Conservation (phyloP, 2,797 vertebrate genomes). For the Girardinus metallicus region DNA sequence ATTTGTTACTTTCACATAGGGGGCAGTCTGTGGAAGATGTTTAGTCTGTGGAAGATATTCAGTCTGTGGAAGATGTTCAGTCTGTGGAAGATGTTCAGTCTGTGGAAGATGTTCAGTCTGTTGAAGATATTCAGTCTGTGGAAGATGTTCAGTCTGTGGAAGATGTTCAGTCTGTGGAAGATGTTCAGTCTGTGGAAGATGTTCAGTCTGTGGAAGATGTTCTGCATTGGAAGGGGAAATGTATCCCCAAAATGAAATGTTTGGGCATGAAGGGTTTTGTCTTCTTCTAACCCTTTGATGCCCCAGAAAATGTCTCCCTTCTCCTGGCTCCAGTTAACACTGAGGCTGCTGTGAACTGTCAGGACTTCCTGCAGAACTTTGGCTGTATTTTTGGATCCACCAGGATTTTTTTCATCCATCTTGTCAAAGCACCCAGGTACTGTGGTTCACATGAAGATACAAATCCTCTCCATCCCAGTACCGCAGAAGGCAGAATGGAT, state of each 20-base stretch:
- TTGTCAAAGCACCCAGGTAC: slow-evolving; percentile 1
- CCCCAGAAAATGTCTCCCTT: background rate
- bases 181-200: no score
- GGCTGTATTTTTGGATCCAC: slow-evolving; percentile 4
- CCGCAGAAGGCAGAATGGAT: background rate
- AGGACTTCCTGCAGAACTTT: slow-evolving; percentile 6
- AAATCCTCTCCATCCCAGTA: slow-evolving; percentile 1
- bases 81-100: no score
- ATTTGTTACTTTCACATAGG: background rate
- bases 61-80: no score
- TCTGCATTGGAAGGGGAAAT: background rate
- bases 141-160: no score
- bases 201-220: background rate
- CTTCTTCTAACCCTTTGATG: background rate
- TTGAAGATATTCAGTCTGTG: no score
- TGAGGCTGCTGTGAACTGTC: background rate
- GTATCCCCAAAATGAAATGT: background rate
- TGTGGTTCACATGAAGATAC: background rate
- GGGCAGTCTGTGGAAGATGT: background rate
- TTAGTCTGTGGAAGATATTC: background rate
- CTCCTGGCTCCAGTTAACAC: background rate
- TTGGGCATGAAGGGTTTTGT: background rate
- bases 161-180: background rate
- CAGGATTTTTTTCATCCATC: background rate
- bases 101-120: no score